Conservation (phyloP, 92 coral and sea anemone genomes). For the Bergia puertoricense region DNA sequence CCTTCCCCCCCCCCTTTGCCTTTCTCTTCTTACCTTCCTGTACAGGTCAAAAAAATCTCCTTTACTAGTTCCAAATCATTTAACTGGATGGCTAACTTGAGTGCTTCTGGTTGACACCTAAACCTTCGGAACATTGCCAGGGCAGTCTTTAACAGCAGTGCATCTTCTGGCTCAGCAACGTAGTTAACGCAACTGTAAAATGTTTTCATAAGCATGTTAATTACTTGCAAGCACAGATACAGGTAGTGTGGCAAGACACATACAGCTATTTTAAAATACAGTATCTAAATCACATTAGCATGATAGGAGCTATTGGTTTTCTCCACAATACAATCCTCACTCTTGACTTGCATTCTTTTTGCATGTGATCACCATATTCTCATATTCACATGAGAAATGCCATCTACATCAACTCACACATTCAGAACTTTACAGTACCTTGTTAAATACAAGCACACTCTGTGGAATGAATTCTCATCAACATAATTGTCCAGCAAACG, state of each 20-base stretch:
- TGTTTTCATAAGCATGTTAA: background rate
- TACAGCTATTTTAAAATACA: too few species aligned
- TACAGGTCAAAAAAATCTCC: conserved; percentile 82
- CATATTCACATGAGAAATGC: too few species aligned
- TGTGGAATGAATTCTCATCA: conserved; percentile 85
- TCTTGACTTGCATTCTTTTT: too few species aligned
- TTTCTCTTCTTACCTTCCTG: conserved; percentile 72
- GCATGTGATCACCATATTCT: too few species aligned
- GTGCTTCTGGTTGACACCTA: conserved; percentile 84
- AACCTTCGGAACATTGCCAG: conserved; percentile 87
- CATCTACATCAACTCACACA: background rate
- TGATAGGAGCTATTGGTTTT: too few species aligned
- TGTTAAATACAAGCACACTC: conserved; percentile 93
- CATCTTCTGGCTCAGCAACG: conserved; percentile 97
- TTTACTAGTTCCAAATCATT: conserved; percentile 88
- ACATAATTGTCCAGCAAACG: conserved; percentile 73
- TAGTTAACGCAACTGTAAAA: conserved; percentile 89
- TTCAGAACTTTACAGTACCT: conserved; percentile 57
- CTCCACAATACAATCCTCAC: too few species aligned
- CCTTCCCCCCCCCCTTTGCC: background rate
- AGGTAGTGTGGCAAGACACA: background rate
- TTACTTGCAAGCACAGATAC: background rate
- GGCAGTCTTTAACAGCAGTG: conserved; percentile 80
- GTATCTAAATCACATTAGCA: background rate
- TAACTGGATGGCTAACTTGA: conserved; percentile 87